Evolutionary conservation across 2,797 vertebrate species (phyloP).

Genomic region (Galagoides demidoff): DNA sequence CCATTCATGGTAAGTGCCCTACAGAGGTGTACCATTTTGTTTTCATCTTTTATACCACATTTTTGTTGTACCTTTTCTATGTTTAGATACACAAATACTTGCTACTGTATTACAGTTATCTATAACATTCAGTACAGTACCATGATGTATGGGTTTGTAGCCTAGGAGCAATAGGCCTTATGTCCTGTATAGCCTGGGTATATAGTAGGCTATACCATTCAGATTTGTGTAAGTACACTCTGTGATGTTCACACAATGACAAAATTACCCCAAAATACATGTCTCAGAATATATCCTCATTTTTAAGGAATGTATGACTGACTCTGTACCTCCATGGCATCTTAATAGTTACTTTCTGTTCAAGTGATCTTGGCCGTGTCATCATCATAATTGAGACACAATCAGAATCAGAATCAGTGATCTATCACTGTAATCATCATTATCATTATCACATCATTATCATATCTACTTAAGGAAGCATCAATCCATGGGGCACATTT

Average conservation of each 20-base stretch:
- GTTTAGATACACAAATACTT: not conserved
- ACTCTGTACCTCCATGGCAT: not conserved
- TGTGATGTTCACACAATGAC: not conserved
- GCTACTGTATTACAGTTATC: not conserved
- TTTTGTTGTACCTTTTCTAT: not conserved
- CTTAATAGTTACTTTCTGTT: constrained; percentile 16
- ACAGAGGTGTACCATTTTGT: not conserved
- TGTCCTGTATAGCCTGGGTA: not conserved
- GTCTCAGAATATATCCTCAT: not conserved
- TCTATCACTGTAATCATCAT: not conserved
- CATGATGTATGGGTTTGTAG: not conserved
- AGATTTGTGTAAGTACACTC: not conserved
- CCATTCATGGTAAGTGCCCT: not conserved
- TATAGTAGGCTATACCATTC: not conserved
- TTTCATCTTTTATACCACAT: not conserved
- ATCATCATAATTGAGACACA: not conserved
- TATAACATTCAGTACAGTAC: not conserved
- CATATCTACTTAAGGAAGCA: not conserved
- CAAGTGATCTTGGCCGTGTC: not conserved
- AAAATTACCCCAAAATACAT: not conserved
- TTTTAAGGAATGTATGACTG: not conserved
- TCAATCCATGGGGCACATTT: not conserved
- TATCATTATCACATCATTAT: not conserved
- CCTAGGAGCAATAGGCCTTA: not conserved
- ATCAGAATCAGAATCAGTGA: too few species aligned